Evolutionary conservation across 2,888 invertebrate genomes (phyloP), one percentile per base, ranked within the genome.

Genomic region (Sminthurides aquaticus): DNA sequence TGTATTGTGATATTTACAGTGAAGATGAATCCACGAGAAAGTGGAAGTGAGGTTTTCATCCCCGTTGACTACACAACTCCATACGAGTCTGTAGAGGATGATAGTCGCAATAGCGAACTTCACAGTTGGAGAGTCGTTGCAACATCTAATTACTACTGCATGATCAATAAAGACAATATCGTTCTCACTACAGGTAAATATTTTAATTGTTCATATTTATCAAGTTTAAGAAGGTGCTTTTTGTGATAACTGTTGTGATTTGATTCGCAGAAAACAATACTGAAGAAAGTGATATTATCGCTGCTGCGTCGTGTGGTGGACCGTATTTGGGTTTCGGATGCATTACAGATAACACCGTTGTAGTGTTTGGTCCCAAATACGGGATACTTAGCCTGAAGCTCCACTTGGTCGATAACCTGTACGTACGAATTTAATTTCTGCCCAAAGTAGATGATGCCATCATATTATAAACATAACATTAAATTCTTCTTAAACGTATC

Each of bases 41-140:
- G 60, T 18, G 69, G 69, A 3, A 49, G 34, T 2, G 64, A 62
- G 49, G 20, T 15, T 1, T 71, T 73, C 54, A 57, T 69, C 22
- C 55, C 66, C 24, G 57, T 74, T 2, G 59, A 69, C 20, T 66
- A 64, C 43, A 69, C 57, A 22, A 57, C 65, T n/a, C 62, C 64
- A 15, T 61, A 55, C n/a, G 52, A 54, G 22, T 43, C 60, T 5
- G 48, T 26, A 26, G 65, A 67, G n/a, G 69, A 68, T 48, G 70
- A 72, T 34, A 67, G 71, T 11, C 65, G 69, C 24, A 48, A 15
- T 1, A 55, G 18, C 43, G 54, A 58, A 34, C 48, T 71, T 2
- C 69, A 69, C 34, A 60, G 65, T 20, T 74, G 74, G 74, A 72
- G 70, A 64, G 34, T 74, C 11, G 57, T 67, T 18, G 62, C 68